Percentiles rank a stretch among this genome's conserved stretches.
Evolutionary conservation across 2,113 vertebrate genomes (phyloP).

Genomic region (Merops nubicus): DNA sequence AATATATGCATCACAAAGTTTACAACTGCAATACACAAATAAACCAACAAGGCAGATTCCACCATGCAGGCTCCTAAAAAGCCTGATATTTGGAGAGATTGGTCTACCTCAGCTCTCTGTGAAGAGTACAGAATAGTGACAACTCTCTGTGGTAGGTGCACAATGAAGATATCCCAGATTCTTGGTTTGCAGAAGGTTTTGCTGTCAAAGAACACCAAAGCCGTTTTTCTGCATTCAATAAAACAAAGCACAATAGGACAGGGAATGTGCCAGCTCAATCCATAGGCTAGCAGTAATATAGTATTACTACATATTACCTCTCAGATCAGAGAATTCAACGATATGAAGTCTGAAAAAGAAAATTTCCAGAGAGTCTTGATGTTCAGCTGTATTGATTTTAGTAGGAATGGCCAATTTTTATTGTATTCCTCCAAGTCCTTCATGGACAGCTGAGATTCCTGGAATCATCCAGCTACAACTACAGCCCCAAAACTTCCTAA

Average conservation of each 20-base stretch:
- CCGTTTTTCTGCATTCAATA: neutral
- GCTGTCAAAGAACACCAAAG: neutral
- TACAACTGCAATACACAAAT: neutral
- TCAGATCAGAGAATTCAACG: neutral
- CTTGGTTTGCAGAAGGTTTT: neutral
- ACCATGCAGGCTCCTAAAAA: neutral
- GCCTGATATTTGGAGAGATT: neutral
- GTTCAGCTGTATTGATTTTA: neutral
- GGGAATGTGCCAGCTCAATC: neutral
- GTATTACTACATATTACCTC: neutral
- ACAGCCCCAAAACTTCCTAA: neutral
- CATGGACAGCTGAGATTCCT: neutral
- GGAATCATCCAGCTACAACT: neutral
- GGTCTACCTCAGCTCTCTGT: neutral
- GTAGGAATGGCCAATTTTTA: neutral
- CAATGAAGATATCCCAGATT: neutral
- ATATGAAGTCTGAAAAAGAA: neutral
- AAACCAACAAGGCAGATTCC: neutral
- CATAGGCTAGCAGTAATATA: neutral
- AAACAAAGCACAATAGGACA: neutral
- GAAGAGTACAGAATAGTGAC: neutral
- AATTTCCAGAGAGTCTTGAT: neutral
- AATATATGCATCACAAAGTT: neutral
- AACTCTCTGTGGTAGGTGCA: accelerated
- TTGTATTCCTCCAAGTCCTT: neutral